phyloP scores from a whole-genome alignment of 2,888 invertebrate genomes.

The Herminia tarsipennalis region DNA sequence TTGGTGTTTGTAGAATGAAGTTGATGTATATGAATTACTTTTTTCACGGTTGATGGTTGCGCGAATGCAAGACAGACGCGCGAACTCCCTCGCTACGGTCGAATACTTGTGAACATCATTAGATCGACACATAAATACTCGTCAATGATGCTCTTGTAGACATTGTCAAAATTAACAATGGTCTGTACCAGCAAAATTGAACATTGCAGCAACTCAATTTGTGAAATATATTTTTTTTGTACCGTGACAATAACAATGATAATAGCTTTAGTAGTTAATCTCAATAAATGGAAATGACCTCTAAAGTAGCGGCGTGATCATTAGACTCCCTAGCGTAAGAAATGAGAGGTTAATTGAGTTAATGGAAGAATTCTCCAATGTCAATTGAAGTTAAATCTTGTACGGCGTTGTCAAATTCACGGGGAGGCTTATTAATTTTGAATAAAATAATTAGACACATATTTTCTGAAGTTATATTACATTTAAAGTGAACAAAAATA shows the following conservation, averaged over 20 bases:
- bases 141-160: constrained; percentile 40
- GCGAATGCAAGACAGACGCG: constrained; percentile 53
- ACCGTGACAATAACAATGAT: constrained; percentile 22
- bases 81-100: constrained; percentile 44
- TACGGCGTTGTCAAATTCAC: constrained; percentile 36
- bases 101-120: constrained; percentile 49
- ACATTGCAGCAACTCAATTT: constrained; percentile 1
- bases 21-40: constrained; percentile 55
- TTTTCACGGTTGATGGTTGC: constrained; percentile 58
- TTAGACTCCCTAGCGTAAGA: constrained; percentile 66
- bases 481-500: too few species aligned
- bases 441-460: too few species aligned
- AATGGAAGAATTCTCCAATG: constrained; percentile 55
- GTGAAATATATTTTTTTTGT: constrained; percentile 14
- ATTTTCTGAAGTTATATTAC: too few species aligned
- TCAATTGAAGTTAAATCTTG: constrained; percentile 47
- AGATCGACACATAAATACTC: constrained; percentile 45
- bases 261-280: constrained; percentile 68
- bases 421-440: too few species aligned
- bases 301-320: constrained; percentile 62
- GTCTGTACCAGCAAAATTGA: too few species aligned
- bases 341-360: constrained; percentile 79
- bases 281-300: constrained; percentile 73
- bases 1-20: constrained; percentile 44
- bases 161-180: too few species aligned